phyloP scores from a whole-genome alignment of 2,888 invertebrate genomes.

The Myopa tessellatipennis region DNA sequence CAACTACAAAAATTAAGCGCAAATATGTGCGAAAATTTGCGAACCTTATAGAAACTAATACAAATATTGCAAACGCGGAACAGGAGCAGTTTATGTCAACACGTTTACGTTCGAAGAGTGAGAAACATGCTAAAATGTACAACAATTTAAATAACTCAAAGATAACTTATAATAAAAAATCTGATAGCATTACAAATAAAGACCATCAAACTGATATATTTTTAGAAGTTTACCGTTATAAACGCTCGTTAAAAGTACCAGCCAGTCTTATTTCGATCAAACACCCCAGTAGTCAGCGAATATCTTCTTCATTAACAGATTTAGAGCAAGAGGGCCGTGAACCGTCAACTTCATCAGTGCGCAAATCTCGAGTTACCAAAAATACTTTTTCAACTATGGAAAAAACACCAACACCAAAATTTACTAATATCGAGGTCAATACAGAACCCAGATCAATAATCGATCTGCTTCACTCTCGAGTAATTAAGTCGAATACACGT shows the following conservation, averaged over 20 bases:
- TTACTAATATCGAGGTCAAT: background rate
- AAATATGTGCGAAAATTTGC: constrained; percentile 60
- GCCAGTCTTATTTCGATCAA: constrained; percentile 83
- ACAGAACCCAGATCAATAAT: constrained; percentile 63
- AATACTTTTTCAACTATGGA: constrained; percentile 47
- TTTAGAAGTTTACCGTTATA: constrained; percentile 82
- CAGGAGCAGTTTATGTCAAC: constrained; percentile 57
- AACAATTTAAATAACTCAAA: constrained; percentile 74
- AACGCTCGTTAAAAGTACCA: constrained; percentile 85
- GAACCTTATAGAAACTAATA: constrained; percentile 34
- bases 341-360: constrained; percentile 37
- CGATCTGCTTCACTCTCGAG: constrained; percentile 65
- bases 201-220: constrained; percentile 53
- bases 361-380: constrained; percentile 23
- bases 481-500: constrained; percentile 51
- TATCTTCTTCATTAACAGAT: constrained; percentile 82
- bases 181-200: constrained; percentile 7
- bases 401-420: constrained; percentile 39
- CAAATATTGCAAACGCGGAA: constrained; percentile 29
- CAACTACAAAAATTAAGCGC: constrained; percentile 60
- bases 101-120: constrained; percentile 52
- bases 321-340: constrained; percentile 72
- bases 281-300: constrained; percentile 76
- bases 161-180: constrained; percentile 69
- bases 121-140: constrained; percentile 20